These are phyloP conservation scores for Hyla sarda DNA, from an alignment of 2,113 vertebrate genomes.

Conservation along the genomic window DNA sequence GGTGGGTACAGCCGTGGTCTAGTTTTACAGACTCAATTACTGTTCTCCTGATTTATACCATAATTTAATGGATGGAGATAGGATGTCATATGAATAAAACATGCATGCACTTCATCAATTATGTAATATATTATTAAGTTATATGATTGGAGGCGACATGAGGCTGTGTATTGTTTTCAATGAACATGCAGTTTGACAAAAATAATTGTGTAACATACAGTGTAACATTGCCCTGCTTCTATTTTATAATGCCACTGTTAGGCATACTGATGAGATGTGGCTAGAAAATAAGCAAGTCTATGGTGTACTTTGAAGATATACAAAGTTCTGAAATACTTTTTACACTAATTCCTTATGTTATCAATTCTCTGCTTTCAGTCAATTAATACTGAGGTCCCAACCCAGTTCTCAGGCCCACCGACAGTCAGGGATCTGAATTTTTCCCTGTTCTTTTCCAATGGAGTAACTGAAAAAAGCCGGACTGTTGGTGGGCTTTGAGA, in stretches of 20 bases:
- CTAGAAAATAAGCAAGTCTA: no score
- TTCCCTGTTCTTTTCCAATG: no score
- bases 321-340: no score
- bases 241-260: not conserved
- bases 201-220: not conserved
- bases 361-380: no score
- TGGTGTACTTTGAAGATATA: no score
- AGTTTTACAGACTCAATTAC: conserved; percentile 32
- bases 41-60: not conserved
- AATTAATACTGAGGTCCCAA: no score
- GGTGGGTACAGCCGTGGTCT: not conserved
- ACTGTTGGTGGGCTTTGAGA: no score
- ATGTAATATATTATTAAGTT: not conserved
- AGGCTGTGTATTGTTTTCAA: not conserved
- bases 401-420: no score
- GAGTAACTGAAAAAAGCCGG: no score
- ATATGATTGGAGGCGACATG: not conserved
- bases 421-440: no score
- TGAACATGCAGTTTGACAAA: not conserved
- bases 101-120: conserved; percentile 2
- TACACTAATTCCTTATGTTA: no score
- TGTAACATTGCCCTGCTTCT: not conserved
- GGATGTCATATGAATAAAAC: conserved; percentile 31
- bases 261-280: no score
- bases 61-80: conserved; percentile 29